Evolutionary conservation across 1,140 invertebrate species (phyloP), one percentile per base, ranked within the genome.

Genomic region (Brachionus paranguensis): DNA sequence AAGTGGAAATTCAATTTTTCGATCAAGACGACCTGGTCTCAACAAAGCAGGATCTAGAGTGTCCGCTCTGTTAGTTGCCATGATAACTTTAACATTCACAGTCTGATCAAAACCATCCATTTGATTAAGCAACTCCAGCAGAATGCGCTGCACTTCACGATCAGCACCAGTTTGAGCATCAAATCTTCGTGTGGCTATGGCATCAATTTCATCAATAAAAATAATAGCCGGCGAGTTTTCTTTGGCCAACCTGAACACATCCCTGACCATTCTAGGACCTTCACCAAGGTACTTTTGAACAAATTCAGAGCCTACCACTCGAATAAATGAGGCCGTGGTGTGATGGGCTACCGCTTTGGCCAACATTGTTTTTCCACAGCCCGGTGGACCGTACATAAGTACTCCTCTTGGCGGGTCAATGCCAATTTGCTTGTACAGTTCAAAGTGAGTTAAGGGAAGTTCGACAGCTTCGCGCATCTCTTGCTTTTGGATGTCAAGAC

Each of bases 91-190:
- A 17, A 99, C 97, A 91, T 99, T 99, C 20, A 97, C 98, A 3
- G 96, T 98, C 90, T 99, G 97, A 92, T 99, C 97, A 90, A 99
- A 99, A 76, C 98, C 98, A 91, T 99, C 98, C 97, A 99, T 99
- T 91, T 99, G 98, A 91, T 99, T 99, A 0, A 99, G 91, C 11
- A 99, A 91, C 88, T 99, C 98, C 3, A 99, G 90, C 3, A 99
- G 89, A 90, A 99, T 99, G 90, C 98, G 93, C 89, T 99, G 98
- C 0, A 99, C 98, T 90, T 99, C 97, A 86, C 98, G 92, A 92
- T 99, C 98, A 84, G 97, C 90, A 86, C 97, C 97, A 86, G 97
- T 99, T 90, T 99, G 96, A 14, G 96, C 96, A 92, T 99, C 96
- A 91, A 99, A 99, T 89, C 97, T 92, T 89, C 98, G 98, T 0